Evolutionary conservation across 2,888 invertebrate genomes (phyloP), one percentile per base, ranked within the genome.

Genomic region (Rhogogaster chlorosoma): DNA sequence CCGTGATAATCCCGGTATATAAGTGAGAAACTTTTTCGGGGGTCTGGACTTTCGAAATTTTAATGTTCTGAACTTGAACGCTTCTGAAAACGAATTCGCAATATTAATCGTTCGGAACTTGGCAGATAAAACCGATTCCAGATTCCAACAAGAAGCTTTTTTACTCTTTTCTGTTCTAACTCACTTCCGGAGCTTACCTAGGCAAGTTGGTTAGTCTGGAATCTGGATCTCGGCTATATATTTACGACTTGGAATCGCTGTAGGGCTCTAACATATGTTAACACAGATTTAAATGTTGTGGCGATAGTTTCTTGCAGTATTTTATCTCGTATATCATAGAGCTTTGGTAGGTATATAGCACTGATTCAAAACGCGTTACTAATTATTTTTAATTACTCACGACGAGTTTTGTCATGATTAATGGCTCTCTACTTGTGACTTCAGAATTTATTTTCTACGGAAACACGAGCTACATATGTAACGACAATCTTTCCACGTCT

Each of bases 321-420:
- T 75, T 26, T 45, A 49, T 6, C 71, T 32, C 12, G 29, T 7
- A 29, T 32, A 67, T 10, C 36, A 22, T 4, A 32, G 45, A 12
- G 45, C 77, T 32, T 26, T 32, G 18, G 6, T n/a, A n/a, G n/a
- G n/a, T n/a, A n/a, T n/a, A n/a, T n/a, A 53, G 53, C 45, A 45
- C 0, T 12, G 38, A 29, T 77, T 29, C 32, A 53, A 77, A 49
- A 49, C 77, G 77, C 77, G 45, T 77, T 77, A 77, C 53, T 77
- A 77, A 77, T 77, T 77, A 77, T 77, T 77, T 77, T 77, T 77
- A 77, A 77, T 77, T 77, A 77, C 77, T 29, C n/a, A 32, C 18
- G 6, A 49, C 9, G 3, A 45, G 49, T 77, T 49, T 29, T 77
- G 75, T 26, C 10, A 75, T 75, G 36, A 75, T 75, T 75, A 45